Evolutionary conservation across 2,113 vertebrate genomes (phyloP), one percentile per base, ranked within the genome.

Genomic region (Chrysemys picta): DNA sequence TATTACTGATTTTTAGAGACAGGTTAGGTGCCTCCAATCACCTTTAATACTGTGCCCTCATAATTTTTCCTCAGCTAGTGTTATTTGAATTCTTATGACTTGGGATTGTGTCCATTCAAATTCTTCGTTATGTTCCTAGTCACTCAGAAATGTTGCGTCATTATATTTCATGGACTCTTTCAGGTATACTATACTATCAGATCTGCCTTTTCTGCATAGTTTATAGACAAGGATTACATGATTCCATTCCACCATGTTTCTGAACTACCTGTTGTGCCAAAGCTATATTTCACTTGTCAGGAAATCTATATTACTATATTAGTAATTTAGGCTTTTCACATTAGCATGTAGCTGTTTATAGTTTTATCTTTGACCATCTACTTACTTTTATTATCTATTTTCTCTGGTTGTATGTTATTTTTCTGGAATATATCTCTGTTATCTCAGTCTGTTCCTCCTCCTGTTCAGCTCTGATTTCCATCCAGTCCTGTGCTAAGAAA

Each of bases 11-110:
- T 96, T 97, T 97, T 96, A 96, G 93, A 95, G 72, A 54, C 87
- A 79, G 95, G 94, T 97, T 97, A 96, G 92, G 94, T 95, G 93
- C 85, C 89, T 94, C 94, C 95, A 93, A 95, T 96, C 95, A 95
- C 95, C 90, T 92, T 96, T 97, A 97, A 96, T 97, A 93, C 80
- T 90, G 83, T 92, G 83, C 89, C 35, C 89, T 96, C 85, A 82
- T 85, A 96, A 89, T 47, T 93, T 90, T 93, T 96, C 90, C 93
- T 95, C 89, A 94, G 47, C 78, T 90, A 76, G 21, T 75, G 10
- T 21, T 62, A 10, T 21, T 38, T 75, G 21, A 42, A 76, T 76
- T 76, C 72, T 92, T 91, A 95, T 91, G 85, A 91, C 31, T 92
- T 80, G 72, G n/a, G 72, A 82, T 95, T 94, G 95, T 91, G 22